phyloP scores from a whole-genome alignment of 2,888 invertebrate species.

The Sthenelais limicola region DNA sequence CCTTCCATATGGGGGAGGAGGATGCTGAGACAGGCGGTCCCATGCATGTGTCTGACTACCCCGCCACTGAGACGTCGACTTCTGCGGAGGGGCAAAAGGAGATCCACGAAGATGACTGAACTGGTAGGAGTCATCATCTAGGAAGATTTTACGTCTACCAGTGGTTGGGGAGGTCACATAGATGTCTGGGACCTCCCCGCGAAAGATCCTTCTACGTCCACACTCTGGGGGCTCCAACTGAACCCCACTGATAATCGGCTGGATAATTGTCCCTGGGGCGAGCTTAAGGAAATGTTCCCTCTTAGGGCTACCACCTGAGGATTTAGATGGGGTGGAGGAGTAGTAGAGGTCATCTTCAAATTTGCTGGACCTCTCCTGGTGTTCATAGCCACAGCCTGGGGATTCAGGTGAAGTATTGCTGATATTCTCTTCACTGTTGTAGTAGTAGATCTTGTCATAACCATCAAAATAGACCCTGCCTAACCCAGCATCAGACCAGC shows the following conservation, averaged over 20 bases:
- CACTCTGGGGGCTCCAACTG: neutral
- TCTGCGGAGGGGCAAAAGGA: neutral
- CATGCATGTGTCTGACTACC: neutral
- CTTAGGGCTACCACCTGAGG: neutral
- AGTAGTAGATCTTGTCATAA: conserved; percentile 28
- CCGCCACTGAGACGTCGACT: neutral
- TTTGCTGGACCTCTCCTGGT: neutral
- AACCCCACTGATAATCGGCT: conserved; percentile 26
- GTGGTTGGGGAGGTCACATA: conserved; percentile 24
- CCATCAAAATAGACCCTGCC: conserved; percentile 31
- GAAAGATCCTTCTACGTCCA: neutral
- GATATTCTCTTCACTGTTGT: conserved; percentile 28
- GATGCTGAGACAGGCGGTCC: no score
- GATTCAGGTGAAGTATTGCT: neutral
- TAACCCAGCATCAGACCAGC: conserved; percentile 17
- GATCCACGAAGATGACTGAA: conserved; percentile 13
- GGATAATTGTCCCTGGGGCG: neutral
- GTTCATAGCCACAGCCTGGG: neutral
- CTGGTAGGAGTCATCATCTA: conserved; percentile 30
- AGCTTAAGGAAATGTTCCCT: no score
- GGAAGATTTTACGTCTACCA: conserved; percentile 17
- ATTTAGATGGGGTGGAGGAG: neutral
- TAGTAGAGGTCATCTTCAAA: neutral
- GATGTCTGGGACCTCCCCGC: conserved; percentile 25
- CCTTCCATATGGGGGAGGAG: conserved; percentile 17